These are phyloP conservation scores for Odontothrips loti DNA, from an alignment of 2,888 invertebrate species.

Conservation along the genomic window DNA sequence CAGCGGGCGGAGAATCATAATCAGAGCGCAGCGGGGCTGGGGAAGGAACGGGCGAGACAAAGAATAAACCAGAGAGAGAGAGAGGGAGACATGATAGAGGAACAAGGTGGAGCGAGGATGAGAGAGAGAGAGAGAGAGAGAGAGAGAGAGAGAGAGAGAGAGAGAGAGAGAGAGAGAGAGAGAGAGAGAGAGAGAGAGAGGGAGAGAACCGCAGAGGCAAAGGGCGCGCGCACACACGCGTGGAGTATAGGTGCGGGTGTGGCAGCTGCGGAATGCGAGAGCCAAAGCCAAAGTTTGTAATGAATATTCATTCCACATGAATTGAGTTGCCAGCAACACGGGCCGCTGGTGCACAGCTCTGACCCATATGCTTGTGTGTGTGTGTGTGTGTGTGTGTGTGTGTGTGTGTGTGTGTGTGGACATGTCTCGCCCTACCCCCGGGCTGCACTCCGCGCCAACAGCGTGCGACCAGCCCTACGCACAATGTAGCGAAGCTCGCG, in stretches of 20 bases:
- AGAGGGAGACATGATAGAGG: neutral
- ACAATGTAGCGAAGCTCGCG: no score
- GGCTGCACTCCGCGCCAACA: neutral
- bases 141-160: neutral
- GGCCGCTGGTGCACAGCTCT: neutral
- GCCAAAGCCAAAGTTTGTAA: constrained; percentile 15
- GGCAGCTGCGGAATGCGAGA: constrained; percentile 1
- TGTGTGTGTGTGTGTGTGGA: neutral
- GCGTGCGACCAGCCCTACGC: no score
- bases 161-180: neutral
- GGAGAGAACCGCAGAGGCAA: neutral
- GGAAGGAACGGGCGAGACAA: neutral
- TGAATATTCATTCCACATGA: constrained; percentile 25
- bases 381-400: neutral
- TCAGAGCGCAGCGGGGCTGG: neutral
- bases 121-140: neutral
- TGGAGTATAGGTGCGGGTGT: neutral
- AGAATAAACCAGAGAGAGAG: neutral
- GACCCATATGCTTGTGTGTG: no score
- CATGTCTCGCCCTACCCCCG: neutral
- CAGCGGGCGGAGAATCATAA: neutral
- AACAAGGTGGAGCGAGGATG: neutral
- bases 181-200: neutral
- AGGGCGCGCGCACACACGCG: neutral
- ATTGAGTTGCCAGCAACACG: constrained; percentile 13